Evolutionary conservation across 2,113 vertebrate genomes (phyloP).

Genomic region (Mus pahari): DNA sequence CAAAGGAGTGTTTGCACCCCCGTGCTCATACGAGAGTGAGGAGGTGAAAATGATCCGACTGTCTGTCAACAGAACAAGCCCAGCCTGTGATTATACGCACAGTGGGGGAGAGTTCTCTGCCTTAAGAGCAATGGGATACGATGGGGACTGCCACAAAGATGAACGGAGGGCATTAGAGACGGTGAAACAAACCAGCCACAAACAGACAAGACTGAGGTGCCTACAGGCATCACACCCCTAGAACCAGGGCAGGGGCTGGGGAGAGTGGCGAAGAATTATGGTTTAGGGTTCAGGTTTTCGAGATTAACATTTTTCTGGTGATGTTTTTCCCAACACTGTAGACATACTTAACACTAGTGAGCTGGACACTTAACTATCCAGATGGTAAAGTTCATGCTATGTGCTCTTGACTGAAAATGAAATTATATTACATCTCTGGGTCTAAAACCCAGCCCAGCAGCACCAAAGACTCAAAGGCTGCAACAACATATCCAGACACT

Average conservation of each 20-base stretch:
- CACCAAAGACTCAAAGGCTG: background rate
- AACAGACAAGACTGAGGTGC: background rate
- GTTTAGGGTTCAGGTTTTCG: background rate
- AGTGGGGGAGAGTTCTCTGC: too few species aligned
- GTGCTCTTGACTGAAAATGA: background rate
- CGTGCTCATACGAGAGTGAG: background rate
- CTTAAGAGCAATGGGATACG: background rate
- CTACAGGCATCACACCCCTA: background rate
- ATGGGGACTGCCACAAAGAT: background rate
- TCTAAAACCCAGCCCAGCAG: background rate
- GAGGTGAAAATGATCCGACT: background rate
- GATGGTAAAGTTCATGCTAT: background rate
- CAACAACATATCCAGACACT: rapidly evolving
- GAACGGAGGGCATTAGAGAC: background rate
- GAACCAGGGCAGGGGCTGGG: background rate
- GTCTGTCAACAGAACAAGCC: background rate
- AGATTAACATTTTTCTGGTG: background rate
- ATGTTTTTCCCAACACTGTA: background rate
- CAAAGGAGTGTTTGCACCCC: background rate
- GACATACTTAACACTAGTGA: background rate
- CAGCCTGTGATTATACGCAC: background rate
- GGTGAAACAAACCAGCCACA: background rate
- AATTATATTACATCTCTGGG: background rate
- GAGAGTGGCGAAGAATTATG: background rate
- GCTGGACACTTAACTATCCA: background rate